phyloP scores from a whole-genome alignment of 2,797 vertebrate genomes.

The Spondyliosoma cantharus region DNA sequence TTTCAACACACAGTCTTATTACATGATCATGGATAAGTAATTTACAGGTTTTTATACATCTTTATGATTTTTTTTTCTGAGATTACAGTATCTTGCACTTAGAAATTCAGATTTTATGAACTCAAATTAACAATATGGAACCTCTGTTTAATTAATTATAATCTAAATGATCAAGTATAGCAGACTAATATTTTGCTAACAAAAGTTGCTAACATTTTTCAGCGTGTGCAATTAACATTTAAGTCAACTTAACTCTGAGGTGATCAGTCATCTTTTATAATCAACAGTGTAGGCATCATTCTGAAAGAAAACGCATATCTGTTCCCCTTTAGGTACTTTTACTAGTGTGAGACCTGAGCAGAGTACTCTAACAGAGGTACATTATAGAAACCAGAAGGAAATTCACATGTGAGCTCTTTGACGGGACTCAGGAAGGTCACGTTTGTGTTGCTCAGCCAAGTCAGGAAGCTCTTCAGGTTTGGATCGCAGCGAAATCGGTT shows the following conservation, averaged over 20 bases:
- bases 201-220: too few species aligned
- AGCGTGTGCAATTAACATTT: too few species aligned
- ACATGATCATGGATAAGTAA: background rate
- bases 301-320: background rate
- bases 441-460: conserved; percentile 86
- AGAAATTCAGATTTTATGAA: background rate
- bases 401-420: conserved; percentile 75
- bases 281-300: background rate
- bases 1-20: background rate
- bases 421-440: conserved; percentile 74
- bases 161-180: background rate
- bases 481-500: conserved; percentile 87
- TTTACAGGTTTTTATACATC: background rate
- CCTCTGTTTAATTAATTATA: background rate
- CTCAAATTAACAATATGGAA: background rate
- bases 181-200: too few species aligned
- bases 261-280: too few species aligned
- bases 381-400: conserved; percentile 45
- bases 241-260: too few species aligned
- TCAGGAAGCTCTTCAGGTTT: conserved; percentile 79
- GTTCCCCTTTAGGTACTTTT: background rate
- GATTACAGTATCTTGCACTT: background rate
- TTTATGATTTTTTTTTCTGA: background rate
- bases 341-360: conserved; percentile 6
- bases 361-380: conserved; percentile 56